Percentiles rank a stretch among this genome's conserved stretches.
phyloP scores from a whole-genome alignment of 2,113 vertebrate species.

The Gallinago media region DNA sequence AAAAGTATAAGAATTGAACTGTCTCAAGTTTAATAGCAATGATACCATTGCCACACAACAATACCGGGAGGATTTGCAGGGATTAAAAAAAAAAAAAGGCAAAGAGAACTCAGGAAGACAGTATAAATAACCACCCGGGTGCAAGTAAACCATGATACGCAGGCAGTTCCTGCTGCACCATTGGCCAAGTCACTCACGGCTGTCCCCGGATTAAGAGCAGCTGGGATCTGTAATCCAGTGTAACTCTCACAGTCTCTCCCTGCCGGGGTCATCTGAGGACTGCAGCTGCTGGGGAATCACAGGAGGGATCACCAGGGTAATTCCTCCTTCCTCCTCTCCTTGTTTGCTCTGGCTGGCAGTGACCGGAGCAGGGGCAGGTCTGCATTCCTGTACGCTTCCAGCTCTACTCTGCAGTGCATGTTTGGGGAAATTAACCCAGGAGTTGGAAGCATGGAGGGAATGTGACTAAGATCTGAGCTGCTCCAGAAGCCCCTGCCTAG shows the following conservation, averaged over 20 bases:
- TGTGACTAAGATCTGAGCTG: not conserved
- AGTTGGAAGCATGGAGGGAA: fast-evolving
- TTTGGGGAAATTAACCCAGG: not conserved
- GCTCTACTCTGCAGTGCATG: fast-evolving
- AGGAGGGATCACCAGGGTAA: constrained; percentile 50
- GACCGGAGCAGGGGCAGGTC: not conserved
- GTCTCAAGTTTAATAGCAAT: not conserved
- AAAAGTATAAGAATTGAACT: not conserved
- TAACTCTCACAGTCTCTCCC: constrained; percentile 37
- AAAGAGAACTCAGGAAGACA: not conserved
- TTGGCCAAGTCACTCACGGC: not conserved
- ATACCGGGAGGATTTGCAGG: not conserved
- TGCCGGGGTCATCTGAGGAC: constrained; percentile 51
- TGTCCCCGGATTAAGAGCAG: constrained; percentile 24
- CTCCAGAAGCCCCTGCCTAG: not conserved
- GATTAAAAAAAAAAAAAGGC: not conserved
- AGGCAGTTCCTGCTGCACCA: not conserved
- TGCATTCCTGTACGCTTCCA: not conserved
- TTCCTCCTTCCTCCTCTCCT: constrained; percentile 21
- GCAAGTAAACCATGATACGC: not conserved
- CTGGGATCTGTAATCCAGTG: constrained; percentile 44
- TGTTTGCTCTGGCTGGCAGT: not conserved
- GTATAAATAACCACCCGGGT: not conserved
- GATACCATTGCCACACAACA: not conserved
- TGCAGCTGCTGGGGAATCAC: constrained; percentile 51